phyloP scores from a whole-genome alignment of 2,888 invertebrate genomes.

The Yponomeuta malinellus region DNA sequence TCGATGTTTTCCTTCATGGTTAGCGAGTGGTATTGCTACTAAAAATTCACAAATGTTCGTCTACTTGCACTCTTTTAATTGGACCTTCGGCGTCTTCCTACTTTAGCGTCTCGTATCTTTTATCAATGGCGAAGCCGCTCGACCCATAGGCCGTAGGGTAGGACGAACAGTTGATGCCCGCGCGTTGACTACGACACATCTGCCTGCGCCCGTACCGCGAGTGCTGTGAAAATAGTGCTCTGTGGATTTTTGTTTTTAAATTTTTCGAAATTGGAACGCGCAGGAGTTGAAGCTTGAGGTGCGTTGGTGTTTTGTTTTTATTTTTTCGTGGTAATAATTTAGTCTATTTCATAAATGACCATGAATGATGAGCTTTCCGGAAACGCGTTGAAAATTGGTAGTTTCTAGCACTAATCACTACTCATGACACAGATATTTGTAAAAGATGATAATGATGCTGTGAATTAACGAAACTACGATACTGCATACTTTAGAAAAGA shows the following conservation, averaged over 20 bases:
- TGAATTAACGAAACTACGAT: not conserved
- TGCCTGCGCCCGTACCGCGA: conserved; percentile 44
- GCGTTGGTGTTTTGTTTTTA: conserved; percentile 6
- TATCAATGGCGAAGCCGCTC: conserved; percentile 55
- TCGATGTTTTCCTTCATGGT: no score
- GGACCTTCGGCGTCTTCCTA: not conserved
- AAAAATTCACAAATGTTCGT: not conserved
- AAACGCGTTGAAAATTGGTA: no score
- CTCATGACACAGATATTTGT: no score
- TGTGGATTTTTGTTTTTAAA: not conserved
- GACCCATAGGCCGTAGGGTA: conserved; percentile 22
- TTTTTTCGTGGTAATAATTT: conserved; percentile 11
- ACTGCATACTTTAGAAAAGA: not conserved
- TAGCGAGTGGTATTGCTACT: not conserved
- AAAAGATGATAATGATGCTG: no score
- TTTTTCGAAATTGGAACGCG: conserved; percentile 10
- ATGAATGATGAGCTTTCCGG: not conserved
- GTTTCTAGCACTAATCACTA: no score
- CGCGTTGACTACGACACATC: conserved; percentile 68
- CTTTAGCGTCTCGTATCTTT: conserved; percentile 33
- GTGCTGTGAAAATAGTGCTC: conserved; percentile 40
- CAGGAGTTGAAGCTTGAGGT: conserved; percentile 2
- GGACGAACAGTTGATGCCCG: conserved; percentile 67
- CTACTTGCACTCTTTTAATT: not conserved
- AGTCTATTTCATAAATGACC: not conserved